A percentile compares a stretch with the other conserved stretches of the same genome.
These are phyloP conservation scores for Poeciliopsis infans DNA, from an alignment of 2,797 vertebrate species.

Conservation along the genomic window DNA sequence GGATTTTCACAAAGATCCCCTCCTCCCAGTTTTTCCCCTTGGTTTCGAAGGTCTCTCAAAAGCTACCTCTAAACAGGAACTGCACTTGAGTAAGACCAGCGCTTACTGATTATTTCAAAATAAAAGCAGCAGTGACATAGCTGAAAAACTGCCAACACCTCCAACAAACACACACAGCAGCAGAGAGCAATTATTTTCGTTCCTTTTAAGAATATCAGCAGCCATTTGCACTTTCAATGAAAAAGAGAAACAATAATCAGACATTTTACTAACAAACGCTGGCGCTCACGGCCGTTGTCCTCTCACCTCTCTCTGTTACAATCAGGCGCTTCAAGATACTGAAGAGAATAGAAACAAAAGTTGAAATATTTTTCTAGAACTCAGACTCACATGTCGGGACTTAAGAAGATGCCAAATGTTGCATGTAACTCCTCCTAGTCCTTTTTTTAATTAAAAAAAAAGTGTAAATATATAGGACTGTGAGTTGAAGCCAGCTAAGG, in stretches of 20 bases:
- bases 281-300: constrained; percentile 40
- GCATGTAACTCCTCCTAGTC: constrained; percentile 82
- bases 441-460: constrained; percentile 13
- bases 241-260: constrained; percentile 56
- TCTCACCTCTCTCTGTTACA: constrained; percentile 69
- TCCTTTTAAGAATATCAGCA: constrained; percentile 47
- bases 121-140: constrained; percentile 26
- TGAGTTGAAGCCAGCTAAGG: constrained; percentile 45
- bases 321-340: constrained; percentile 64
- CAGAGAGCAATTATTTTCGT: constrained; percentile 25
- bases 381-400: constrained; percentile 63
- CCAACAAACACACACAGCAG: constrained; percentile 19
- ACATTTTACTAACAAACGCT: constrained; percentile 65
- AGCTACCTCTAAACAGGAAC: constrained; percentile 66
- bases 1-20: background rate
- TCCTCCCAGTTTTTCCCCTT: constrained; percentile 15
- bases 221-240: constrained; percentile 71
- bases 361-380: constrained; percentile 79
- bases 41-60: constrained; percentile 50
- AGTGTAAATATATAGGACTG: constrained; percentile 63
- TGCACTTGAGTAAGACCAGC: constrained; percentile 45
- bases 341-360: constrained; percentile 45
- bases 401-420: constrained; percentile 82
- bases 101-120: constrained; percentile 42
- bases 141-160: constrained; percentile 33